phyloP scores from a whole-genome alignment of 2,888 invertebrate species.

The Lymantria dispar region DNA sequence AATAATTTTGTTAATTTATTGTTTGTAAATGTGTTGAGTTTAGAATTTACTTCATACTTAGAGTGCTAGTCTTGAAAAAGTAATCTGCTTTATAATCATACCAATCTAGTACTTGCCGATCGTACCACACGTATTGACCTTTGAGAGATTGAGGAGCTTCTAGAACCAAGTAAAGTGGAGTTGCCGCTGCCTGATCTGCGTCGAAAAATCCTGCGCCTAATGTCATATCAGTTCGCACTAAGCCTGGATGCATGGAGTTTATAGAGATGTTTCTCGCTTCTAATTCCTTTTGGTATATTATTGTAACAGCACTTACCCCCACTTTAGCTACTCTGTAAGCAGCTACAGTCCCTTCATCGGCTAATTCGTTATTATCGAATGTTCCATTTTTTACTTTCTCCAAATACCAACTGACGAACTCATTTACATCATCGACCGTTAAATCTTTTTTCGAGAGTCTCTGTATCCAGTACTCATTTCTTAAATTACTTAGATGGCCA shows the following conservation, averaged over 20 bases:
- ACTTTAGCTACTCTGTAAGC: constrained; percentile 88
- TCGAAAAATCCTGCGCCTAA: constrained; percentile 81
- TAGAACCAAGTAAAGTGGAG: constrained; percentile 78
- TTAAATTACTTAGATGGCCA: constrained; percentile 83
- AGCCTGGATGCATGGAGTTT: constrained; percentile 88
- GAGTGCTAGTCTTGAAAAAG: constrained; percentile 43
- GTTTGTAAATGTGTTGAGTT: background rate
- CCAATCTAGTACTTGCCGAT: constrained; percentile 83
- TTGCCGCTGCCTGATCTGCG: constrained; percentile 80
- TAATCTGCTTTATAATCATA: constrained; percentile 53
- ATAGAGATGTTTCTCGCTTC: constrained; percentile 78
- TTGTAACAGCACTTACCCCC: constrained; percentile 85
- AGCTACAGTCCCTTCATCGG: constrained; percentile 78
- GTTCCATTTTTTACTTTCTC: constrained; percentile 53
- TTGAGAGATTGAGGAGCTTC: constrained; percentile 74
- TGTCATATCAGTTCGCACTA: constrained; percentile 90
- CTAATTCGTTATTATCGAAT: constrained; percentile 46
- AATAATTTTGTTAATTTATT: background rate
- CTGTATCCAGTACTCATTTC: constrained; percentile 63
- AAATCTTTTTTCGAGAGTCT: constrained; percentile 32
- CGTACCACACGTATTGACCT: constrained; percentile 85
- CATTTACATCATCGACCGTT: constrained; percentile 45
- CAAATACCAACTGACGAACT: constrained; percentile 85
- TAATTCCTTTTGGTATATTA: constrained; percentile 85
- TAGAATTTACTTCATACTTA: background rate